phyloP scores from a whole-genome alignment of 2,888 invertebrate species.

The Gisinianus flammeolus region DNA sequence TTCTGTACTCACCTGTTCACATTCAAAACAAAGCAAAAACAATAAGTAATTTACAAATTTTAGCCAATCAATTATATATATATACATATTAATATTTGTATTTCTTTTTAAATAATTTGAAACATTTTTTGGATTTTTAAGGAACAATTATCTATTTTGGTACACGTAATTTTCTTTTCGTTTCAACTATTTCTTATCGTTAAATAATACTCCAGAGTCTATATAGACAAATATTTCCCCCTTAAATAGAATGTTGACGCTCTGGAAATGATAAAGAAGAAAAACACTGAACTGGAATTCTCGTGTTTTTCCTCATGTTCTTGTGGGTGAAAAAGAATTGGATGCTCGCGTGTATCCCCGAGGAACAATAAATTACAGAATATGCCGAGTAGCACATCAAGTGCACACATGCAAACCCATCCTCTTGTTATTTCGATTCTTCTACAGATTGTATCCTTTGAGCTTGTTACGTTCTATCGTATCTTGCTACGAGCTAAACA shows the following conservation, averaged over 20 bases:
- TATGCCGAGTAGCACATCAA: neutral
- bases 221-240: neutral
- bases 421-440: neutral
- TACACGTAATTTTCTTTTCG: too few relatives aligned
- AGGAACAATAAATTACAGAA: constrained; percentile 20
- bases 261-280: neutral
- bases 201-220: neutral
- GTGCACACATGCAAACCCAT: neutral
- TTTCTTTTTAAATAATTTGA: too few relatives aligned
- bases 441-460: neutral
- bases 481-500: neutral
- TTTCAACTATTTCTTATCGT: too few relatives aligned
- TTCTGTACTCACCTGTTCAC: constrained; percentile 4
- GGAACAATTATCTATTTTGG: too few relatives aligned
- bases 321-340: neutral
- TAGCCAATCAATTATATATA: neutral
- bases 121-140: too few relatives aligned
- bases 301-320: neutral
- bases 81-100: too few relatives aligned
- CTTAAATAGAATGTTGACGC: neutral
- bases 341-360: constrained; percentile 15
- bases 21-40: neutral
- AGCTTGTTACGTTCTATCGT: neutral
- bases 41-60: neutral
- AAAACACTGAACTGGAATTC: neutral